Conservation (phyloP, 2,888 invertebrate genomes). For the Netelia fuscicornis region DNA sequence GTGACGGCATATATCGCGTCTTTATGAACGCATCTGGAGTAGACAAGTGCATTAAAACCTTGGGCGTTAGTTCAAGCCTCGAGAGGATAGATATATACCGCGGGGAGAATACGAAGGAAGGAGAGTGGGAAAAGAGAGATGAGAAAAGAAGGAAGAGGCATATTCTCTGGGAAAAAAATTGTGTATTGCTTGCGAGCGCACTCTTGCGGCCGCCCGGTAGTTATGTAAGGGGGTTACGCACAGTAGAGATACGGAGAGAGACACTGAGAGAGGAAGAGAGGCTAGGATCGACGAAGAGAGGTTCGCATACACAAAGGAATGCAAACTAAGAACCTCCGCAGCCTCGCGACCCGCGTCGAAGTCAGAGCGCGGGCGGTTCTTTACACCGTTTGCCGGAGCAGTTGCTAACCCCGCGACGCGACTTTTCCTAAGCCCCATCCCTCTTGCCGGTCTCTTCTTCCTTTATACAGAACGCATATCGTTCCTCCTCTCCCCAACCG, state of each 20-base stretch:
- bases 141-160: slow-evolving; percentile 36
- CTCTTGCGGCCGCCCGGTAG: slow-evolving; percentile 43
- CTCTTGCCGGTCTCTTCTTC: slow-evolving; percentile 61
- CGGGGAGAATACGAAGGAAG: slow-evolving; percentile 51
- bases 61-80: slow-evolving; percentile 84
- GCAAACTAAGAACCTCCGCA: slow-evolving; percentile 83
- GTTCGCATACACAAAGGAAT: slow-evolving; percentile 82
- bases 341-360: slow-evolving; percentile 64
- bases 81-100: slow-evolving; percentile 73
- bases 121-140: slow-evolving; percentile 51
- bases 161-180: slow-evolving; percentile 36
- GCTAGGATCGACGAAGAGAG: slow-evolving; percentile 76
- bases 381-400: slow-evolving; percentile 44
- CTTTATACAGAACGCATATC: slow-evolving; percentile 75
- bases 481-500: slow-evolving; percentile 70
- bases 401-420: slow-evolving; percentile 56
- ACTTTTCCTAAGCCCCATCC: slow-evolving; percentile 64
- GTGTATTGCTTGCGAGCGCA: slow-evolving; percentile 44
- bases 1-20: slow-evolving; percentile 78
- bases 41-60: slow-evolving; percentile 85
- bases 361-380: slow-evolving; percentile 17
- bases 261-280: slow-evolving; percentile 55
- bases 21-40: slow-evolving; percentile 84
- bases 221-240: slow-evolving; percentile 39
- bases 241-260: slow-evolving; percentile 46